A percentile compares a stretch with the other conserved stretches of the same genome.
Evolutionary conservation across 2,113 vertebrate genomes (phyloP).

Genomic region (Condylura cristata): DNA sequence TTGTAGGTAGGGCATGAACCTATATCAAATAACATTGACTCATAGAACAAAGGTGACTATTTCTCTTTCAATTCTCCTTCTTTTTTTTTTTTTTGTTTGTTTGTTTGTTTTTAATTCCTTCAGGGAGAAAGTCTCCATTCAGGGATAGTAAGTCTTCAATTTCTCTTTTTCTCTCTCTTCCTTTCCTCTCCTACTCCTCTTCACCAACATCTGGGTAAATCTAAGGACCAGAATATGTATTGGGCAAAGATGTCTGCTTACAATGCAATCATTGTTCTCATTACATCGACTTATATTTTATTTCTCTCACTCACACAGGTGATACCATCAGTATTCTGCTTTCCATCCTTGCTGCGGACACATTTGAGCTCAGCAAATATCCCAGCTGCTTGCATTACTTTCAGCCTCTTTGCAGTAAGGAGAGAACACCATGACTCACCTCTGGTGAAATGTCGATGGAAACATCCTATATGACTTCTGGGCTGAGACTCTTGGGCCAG

Average conservation of each 20-base stretch:
- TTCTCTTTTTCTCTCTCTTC: not conserved
- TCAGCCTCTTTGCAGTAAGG: not conserved
- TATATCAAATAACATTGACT: not conserved
- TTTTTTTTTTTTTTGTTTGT: too few species aligned
- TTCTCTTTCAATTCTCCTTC: not conserved
- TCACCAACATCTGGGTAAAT: not conserved
- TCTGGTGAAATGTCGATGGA: not conserved
- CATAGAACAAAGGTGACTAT: not conserved
- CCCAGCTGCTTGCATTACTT: rapidly evolving
- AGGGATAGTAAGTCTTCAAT: not conserved
- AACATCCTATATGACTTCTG: not conserved
- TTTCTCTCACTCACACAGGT: not conserved
- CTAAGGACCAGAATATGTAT: not conserved
- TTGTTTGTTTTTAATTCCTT: not conserved
- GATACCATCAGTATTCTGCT: not conserved
- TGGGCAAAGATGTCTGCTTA: not conserved
- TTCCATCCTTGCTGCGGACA: too few species aligned
- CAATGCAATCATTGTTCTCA: not conserved
- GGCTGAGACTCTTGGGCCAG: too few species aligned
- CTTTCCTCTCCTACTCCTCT: too few species aligned
- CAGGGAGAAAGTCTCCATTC: not conserved
- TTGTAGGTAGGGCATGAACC: not conserved
- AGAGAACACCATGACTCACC: not conserved
- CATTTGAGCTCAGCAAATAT: not conserved
- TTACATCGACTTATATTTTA: not conserved